A percentile compares a stretch with the other conserved stretches of the same genome.
Evolutionary conservation across 2,797 vertebrate species (phyloP).

Genomic region (Cephalopachus bancanus): DNA sequence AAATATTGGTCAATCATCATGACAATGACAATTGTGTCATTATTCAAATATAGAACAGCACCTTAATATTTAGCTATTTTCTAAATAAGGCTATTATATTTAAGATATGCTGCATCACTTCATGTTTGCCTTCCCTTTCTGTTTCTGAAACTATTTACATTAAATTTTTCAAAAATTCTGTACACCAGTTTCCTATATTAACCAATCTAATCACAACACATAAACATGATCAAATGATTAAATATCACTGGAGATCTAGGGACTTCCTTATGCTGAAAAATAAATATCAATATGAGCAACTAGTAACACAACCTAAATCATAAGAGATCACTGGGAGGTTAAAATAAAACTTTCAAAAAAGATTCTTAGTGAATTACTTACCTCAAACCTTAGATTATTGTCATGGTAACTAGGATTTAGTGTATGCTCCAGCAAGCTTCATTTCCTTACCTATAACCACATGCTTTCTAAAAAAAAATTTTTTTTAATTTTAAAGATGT

Average conservation of each 20-base stretch:
- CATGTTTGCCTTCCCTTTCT: background rate
- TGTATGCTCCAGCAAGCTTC: background rate
- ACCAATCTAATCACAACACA: background rate
- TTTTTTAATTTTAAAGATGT: too few species aligned
- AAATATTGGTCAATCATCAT: constrained; percentile 41
- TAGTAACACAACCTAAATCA: background rate
- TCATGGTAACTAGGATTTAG: background rate
- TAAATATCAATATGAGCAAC: background rate
- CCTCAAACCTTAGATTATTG: background rate
- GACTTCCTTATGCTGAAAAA: background rate
- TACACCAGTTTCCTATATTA: background rate
- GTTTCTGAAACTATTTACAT: background rate
- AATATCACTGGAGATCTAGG: background rate
- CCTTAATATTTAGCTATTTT: constrained; percentile 32
- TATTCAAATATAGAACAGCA: background rate
- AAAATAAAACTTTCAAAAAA: constrained; percentile 24
- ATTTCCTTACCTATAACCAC: background rate
- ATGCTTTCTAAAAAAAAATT: too few species aligned
- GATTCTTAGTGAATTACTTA: background rate
- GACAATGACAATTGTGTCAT: background rate
- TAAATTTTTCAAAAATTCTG: background rate
- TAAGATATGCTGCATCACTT: background rate
- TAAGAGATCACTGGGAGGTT: background rate
- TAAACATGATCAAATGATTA: constrained; percentile 2
- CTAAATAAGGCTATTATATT: background rate